Base-by-base conservation (phyloP, 2,888 invertebrate species). In the Hemicrepidius hirtus region DNA sequence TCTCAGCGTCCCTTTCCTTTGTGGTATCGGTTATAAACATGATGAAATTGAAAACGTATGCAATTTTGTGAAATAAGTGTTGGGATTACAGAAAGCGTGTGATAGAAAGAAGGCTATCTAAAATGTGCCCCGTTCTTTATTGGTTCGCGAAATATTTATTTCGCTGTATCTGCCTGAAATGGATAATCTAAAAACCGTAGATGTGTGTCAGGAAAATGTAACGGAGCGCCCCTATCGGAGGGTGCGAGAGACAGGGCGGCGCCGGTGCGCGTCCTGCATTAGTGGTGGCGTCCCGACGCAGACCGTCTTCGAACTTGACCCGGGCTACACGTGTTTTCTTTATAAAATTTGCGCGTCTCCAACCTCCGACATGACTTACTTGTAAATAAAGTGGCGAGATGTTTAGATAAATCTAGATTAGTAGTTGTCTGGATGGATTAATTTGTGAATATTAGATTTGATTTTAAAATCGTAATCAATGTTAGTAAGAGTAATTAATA, bases 261-360 rank as follows among this genome's bases (percentile, higher is more conserved):
- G 77, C 87, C 85, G 82, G 86, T 86, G 77, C 88, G 87, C 67
- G 84, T 81, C 35, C 86, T 85, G 68, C 71, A 69, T 53, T 76
- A 75, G 76, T 80, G 65, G 86, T 87, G 76, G 87, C 83, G 81
- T 81, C 82, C 80, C 78, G 81, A 80, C 82, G 82, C 83, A 83
- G 82, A 82, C 79, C 80, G 81, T 76, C 76, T 77, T 74, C 78
- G 81, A 77, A 80, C 82, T 79, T 82, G 88, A 76, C 88, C 88
- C 65, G 88, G 85, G 74, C 86, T 82, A 68, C 87, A 83, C 59
- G 89, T 84, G 77, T 88, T 89, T 88, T 84, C 75, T 88, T 88
- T 88, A 78, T 88, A 88, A 53, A 65, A 87, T 87, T 71, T 62
- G 71, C 75, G 71, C 75, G 72, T 67, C 70, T 70, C 69, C 68